Evolutionary conservation across 2,797 vertebrate genomes (phyloP), one percentile per base, ranked within the genome.

Genomic region (Benthosema pterotum): DNA sequence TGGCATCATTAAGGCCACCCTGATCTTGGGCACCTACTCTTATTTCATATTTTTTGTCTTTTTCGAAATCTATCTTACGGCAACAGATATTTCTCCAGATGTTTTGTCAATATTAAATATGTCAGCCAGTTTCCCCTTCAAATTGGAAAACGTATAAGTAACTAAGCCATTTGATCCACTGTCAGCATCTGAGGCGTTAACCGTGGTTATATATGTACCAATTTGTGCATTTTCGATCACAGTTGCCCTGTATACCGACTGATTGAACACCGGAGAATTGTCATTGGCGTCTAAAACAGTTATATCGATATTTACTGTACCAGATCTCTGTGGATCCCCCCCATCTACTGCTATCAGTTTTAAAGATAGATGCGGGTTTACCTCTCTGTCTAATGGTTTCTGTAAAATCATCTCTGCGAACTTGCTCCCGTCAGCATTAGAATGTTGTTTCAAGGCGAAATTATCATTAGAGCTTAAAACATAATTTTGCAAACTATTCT

Each of bases 211-310:
- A 38, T 38, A 38, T 38, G 32, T 38, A 38, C 32, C 32, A 38
- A 38, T 11, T 0, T 7, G 32, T 38, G 32, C 32, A 38, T 38
- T 38, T 38, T 38, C 32, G 2, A 8, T 38, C 7, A 38, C 32
- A 38, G 32, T 38, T 9, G 32, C 32, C 8, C 8, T 8, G 9
- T 38, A 38, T 11, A 38, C 32, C 8, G 32, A 38, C 9, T 38
- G 32, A 8, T 71, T 65, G 16, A 89, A 89, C 0, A 59, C 8
- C 0, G 90, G 91, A 0, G 78, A 16, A 69, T 91, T 71, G n/a
- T 91, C 91, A 59, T 92, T 92, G 1, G 91, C 77, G 46, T 92
- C 90, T 17, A 52, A 52, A 38, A 38, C 32, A 38, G 32, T 38
- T 38, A 38, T 38, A 38, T 38, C 32, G 8, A 38, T 38, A 38